Evolutionary conservation across 2,888 invertebrate species (phyloP).

Genomic region (Drosophila trichaetosa): DNA sequence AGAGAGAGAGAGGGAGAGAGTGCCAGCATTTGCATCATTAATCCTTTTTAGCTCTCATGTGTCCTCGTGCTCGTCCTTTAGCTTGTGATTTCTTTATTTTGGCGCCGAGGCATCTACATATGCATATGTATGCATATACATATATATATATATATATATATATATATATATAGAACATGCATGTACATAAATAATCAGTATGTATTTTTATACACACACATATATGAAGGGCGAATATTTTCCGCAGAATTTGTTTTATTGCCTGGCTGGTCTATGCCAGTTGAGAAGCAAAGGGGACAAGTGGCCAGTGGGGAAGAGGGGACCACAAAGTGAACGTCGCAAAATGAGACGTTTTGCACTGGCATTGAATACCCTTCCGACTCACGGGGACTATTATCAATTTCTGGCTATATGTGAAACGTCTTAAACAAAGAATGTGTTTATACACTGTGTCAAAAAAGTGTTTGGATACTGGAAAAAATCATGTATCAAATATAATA

Average conservation of each 20-base stretch:
- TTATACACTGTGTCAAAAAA: not conserved
- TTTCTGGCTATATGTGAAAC: not conserved
- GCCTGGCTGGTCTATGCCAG: constrained; percentile 10
- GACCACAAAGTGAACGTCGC: constrained; percentile 23
- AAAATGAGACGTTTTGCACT: constrained; percentile 11
- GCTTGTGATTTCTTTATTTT: constrained; percentile 48
- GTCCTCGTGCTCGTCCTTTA: constrained; percentile 25
- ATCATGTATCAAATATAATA: too few species aligned
- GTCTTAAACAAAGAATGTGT: not conserved
- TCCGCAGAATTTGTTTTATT: constrained; percentile 73
- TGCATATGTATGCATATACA: not conserved
- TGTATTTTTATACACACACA: not conserved
- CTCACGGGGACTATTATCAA: not conserved
- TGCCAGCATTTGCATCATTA: constrained; percentile 50
- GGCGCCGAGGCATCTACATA: constrained; percentile 4
- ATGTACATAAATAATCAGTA: constrained; percentile 13
- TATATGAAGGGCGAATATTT: constrained; percentile 44
- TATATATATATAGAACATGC: not conserved
- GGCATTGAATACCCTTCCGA: not conserved
- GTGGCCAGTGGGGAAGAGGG: not conserved
- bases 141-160: not conserved
- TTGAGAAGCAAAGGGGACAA: not conserved
- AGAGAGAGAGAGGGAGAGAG: not conserved
- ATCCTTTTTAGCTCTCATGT: constrained; percentile 56
- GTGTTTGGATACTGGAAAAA: not conserved